Percentiles rank a stretch among this genome's conserved stretches.
Conservation (phyloP, 2,888 invertebrate species). For the Germaria angustata region DNA sequence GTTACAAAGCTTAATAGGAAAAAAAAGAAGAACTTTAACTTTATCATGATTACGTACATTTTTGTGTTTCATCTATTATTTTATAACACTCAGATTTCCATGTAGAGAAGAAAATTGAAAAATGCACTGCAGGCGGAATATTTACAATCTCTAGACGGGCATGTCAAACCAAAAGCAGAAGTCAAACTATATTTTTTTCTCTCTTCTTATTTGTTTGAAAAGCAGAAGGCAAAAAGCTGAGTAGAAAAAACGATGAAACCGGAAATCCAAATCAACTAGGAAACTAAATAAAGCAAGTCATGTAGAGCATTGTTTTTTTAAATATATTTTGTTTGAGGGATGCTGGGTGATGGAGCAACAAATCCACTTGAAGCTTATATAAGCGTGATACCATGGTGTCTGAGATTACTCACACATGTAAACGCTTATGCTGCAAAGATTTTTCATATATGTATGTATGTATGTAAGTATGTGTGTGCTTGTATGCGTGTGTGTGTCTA, state of each 20-base stretch:
- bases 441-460: neutral
- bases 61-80: conserved; percentile 44
- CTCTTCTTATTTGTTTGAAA: neutral
- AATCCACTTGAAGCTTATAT: conserved; percentile 64
- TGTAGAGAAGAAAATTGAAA: conserved; percentile 72
- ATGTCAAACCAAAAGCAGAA: conserved; percentile 63
- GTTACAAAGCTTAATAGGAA: conserved; percentile 15
- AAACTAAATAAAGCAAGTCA: conserved; percentile 43
- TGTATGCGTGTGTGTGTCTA: neutral
- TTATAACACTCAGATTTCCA: conserved; percentile 68
- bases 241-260: neutral
- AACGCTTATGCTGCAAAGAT: neutral
- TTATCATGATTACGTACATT: conserved; percentile 36
- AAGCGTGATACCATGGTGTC: conserved; percentile 64
- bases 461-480: neutral
- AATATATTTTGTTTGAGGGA: neutral
- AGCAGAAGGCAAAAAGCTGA: neutral
- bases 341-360: conserved; percentile 13
- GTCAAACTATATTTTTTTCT: conserved; percentile 44
- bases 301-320: neutral
- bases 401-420: conserved; percentile 61
- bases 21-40: conserved; percentile 11
- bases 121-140: conserved; percentile 69
- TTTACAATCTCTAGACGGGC: conserved; percentile 64
- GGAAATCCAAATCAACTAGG: conserved; percentile 58